A percentile compares a stretch with the other conserved stretches of the same genome.
These are phyloP conservation scores for Hesperia comma DNA, from an alignment of 2,888 invertebrate species.

Conservation along the genomic window DNA sequence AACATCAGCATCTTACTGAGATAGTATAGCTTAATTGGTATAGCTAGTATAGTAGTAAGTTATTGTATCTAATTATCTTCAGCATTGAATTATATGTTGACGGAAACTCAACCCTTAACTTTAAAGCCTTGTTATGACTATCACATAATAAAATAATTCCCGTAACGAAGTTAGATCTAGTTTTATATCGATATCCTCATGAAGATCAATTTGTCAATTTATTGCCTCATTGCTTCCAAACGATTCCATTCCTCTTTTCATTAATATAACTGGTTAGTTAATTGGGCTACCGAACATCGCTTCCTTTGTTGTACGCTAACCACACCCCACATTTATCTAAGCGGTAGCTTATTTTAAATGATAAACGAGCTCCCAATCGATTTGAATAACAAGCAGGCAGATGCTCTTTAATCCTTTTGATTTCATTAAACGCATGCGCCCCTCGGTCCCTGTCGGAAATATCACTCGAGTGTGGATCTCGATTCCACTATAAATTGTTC, in stretches of 20 bases:
- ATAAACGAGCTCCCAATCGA: slow-evolving; percentile 83
- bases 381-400: slow-evolving; percentile 84
- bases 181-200: slow-evolving; percentile 3
- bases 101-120: no score
- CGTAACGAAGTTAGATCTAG: background rate
- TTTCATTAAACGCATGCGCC: slow-evolving; percentile 84
- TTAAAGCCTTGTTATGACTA: no score
- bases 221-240: slow-evolving; percentile 24
- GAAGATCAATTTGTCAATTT: slow-evolving; percentile 49
- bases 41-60: no score
- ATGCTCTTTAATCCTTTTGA: slow-evolving; percentile 84
- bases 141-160: no score
- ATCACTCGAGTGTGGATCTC: slow-evolving; percentile 77
- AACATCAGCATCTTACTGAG: no score
- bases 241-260: slow-evolving; percentile 55
- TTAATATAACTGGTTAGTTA: slow-evolving; percentile 73
- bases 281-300: slow-evolving; percentile 74
- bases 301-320: slow-evolving; percentile 76
- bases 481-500: slow-evolving; percentile 65
- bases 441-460: slow-evolving; percentile 81
- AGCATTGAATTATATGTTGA: no score
- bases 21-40: no score
- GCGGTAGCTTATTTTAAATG: slow-evolving; percentile 83
- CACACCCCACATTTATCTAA: slow-evolving; percentile 81
- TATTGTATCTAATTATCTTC: no score